Evolutionary conservation across 2,797 vertebrate genomes (phyloP).

Genomic region (Clarias laeviceps): DNA sequence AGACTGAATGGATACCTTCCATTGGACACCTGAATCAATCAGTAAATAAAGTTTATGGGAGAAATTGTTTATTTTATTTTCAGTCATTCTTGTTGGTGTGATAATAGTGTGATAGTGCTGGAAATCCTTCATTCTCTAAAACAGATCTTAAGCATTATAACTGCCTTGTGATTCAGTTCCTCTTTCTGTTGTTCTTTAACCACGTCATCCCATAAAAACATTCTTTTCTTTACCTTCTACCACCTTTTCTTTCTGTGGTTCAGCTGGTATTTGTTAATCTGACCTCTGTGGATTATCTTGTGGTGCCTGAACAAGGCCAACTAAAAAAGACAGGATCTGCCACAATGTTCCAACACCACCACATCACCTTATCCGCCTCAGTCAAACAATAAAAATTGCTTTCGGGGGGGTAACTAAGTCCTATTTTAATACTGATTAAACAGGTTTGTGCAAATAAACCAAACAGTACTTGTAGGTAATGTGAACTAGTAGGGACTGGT

Average conservation of each 20-base stretch:
- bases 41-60: not conserved
- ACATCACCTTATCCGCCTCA: not conserved
- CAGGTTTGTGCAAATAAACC: not conserved
- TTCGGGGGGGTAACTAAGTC: not conserved
- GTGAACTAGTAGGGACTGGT: not conserved
- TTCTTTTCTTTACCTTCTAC: not conserved
- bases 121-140: not conserved
- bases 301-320: not conserved
- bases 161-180: not conserved
- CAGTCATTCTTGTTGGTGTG: not conserved
- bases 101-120: too few relatives aligned
- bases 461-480: not conserved
- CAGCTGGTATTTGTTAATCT: constrained; percentile 34
- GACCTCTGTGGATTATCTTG: not conserved
- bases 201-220: not conserved
- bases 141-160: not conserved
- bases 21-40: too few relatives aligned
- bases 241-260: constrained; percentile 1
- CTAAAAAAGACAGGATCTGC: not conserved
- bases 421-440: not conserved
- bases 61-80: not conserved
- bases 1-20: not conserved
- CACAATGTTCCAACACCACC: not conserved
- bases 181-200: constrained; percentile 32
- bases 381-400: not conserved